Base-by-base conservation (phyloP, 2,113 vertebrate species). In the Calyptommatus sinebrachiatus region DNA sequence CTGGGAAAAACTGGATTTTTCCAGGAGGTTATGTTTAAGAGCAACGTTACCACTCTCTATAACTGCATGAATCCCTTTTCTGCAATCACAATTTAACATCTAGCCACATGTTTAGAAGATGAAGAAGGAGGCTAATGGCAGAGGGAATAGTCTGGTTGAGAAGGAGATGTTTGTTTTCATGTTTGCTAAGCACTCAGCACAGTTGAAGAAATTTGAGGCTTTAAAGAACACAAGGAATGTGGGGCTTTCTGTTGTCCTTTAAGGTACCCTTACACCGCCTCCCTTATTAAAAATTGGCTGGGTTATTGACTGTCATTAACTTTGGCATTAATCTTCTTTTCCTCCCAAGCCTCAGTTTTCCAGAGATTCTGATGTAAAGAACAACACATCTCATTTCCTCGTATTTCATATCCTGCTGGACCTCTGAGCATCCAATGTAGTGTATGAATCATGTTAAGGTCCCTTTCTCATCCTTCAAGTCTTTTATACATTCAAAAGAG, bases 1-100 rank as follows among this genome's bases (percentile, higher is more conserved):
- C 88, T 78, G 84, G 7, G 62, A 73, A 35, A 24, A 75, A 4
- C 18, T 87, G 53, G 53, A 57, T 18, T 5, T 71, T 78, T 86
- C 85, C 20, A 66, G 72, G 66, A 57, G 35, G 35, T 73, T 84
- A 50, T 16, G 5, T 69, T 81, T 41, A 45, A 28, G 24, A 31
- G 35, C 35, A 74, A 2, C 48, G 69, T n/a, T 9, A 46, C 68
- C 35, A 8, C 26, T 74, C n/a, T 60, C 48, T 53, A 16, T 28
- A 8, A 68, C 53, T 48, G 21, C n/a, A 50, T 41, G 29, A 62
- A 7, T 45, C 67, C 24, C 22, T 35, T 26, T 80, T 48, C 65
- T 61, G 50, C 35, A 60, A 24, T 16, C 50, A 74, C 9, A 60
- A 26, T 6, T 61, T 74, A 35, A 68, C n/a, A 81, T 41, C 31